These are phyloP conservation scores for Amaurobius ferox DNA, from an alignment of 2,888 invertebrate species.

Conservation along the genomic window DNA sequence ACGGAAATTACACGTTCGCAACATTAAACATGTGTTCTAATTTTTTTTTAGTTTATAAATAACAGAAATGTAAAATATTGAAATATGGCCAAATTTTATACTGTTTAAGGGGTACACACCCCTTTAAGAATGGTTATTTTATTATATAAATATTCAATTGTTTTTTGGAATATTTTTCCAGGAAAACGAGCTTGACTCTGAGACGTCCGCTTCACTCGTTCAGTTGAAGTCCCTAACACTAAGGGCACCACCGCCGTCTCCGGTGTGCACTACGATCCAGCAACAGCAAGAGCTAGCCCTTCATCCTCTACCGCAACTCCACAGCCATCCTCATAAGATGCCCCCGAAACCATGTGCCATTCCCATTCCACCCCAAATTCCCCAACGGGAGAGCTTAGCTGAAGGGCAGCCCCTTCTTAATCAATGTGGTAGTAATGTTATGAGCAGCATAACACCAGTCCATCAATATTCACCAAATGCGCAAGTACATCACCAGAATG, in stretches of 20 bases:
- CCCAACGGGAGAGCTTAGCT: slow-evolving; percentile 49
- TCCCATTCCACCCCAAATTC: slow-evolving; percentile 42
- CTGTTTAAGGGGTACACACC: too few species aligned
- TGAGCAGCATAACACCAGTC: slow-evolving; percentile 33
- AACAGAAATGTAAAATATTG: too few species aligned
- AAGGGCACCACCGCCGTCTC: slow-evolving; percentile 58
- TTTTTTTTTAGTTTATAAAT: too few species aligned
- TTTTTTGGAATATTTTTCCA: too few species aligned
- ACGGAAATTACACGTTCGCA: too few species aligned
- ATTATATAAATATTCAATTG: too few species aligned
- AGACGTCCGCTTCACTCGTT: slow-evolving; percentile 14
- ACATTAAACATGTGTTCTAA: too few species aligned
- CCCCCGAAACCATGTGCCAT: slow-evolving; percentile 35
- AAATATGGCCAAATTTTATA: too few species aligned
- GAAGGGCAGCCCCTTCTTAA: slow-evolving; percentile 42
- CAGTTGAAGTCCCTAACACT: slow-evolving; percentile 28
- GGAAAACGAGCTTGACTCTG: slow-evolving; percentile 28
- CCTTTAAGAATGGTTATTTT: too few species aligned
- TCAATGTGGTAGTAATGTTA: not conserved
- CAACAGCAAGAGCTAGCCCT: slow-evolving; percentile 43
- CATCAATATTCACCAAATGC: slow-evolving; percentile 40
- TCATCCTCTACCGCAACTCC: slow-evolving; percentile 39
- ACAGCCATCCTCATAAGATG: slow-evolving; percentile 21
- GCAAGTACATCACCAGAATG: slow-evolving; percentile 45
- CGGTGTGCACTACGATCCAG: slow-evolving; percentile 45